Evolutionary conservation across 2,113 vertebrate species (phyloP), one percentile per base, ranked within the genome.

Genomic region (Callionymus lyra): DNA sequence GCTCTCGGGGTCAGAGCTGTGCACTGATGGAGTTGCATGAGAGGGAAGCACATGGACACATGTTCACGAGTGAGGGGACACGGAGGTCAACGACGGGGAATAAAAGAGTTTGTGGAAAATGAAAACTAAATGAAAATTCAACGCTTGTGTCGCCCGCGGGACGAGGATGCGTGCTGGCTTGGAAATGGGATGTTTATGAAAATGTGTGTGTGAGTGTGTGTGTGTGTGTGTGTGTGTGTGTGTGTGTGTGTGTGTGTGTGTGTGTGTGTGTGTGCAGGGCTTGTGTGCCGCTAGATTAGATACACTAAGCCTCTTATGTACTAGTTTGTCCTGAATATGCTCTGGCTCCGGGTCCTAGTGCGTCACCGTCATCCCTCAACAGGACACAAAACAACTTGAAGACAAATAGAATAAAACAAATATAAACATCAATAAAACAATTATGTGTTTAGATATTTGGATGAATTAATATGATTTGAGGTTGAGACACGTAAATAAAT

Each of bases 271-370:
- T 52, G 53, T 61, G 59, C 56, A 41, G 43, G 52, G 19, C 10
- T 63, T 56, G 60, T 63, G 54, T 68, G 65, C 60, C 39, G 47
- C 44, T 70, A 83, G 85, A 85, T 85, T 86, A 86, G 73, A 84
- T 77, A 70, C 42, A 51, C 65, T 86, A 86, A 87, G 76, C 84
- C 63, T 84, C 85, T 87, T 87, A 85, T 78, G 70, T 72, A 75
- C 47, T 62, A 68, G 66, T 63, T n/a, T 82, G 84, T 82, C 80
- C 82, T 84, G 77, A 81, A 86, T 87, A 80, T 83, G 52, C 50
- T 56, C 65, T 44, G 47, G 36, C 63, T 44, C 77, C 50, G 78
- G 83, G 83, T 85, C 84, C 83, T 85, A 86, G 74, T 65, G 82
- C 73, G 1, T 64, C 44, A 27, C 21, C 21, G 21, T 27, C 21